A percentile compares a stretch with the other conserved stretches of the same genome.
Conservation (phyloP, 2,888 invertebrate genomes). For the Caenorhabditis macrosperma region DNA sequence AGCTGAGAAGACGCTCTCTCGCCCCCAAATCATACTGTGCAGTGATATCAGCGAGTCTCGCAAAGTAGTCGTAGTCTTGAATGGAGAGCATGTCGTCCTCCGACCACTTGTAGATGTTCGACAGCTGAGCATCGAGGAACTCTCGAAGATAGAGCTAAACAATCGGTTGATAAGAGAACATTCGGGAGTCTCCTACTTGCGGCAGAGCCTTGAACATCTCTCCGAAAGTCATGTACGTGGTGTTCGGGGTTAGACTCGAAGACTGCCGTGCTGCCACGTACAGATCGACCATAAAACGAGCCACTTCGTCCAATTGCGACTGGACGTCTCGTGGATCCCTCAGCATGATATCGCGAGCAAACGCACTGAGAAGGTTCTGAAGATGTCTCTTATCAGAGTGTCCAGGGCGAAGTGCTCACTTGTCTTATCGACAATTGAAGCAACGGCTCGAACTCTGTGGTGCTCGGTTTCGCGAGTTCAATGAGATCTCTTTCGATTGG, state of each 20-base stretch:
- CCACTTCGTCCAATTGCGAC: conserved; percentile 62
- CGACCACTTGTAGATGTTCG: conserved; percentile 61
- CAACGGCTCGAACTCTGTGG: conserved; percentile 62
- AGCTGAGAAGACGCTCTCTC: background rate
- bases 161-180: background rate
- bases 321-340: conserved; percentile 64
- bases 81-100: conserved; percentile 61
- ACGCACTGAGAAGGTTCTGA: conserved; percentile 58
- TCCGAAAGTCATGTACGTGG: conserved; percentile 61
- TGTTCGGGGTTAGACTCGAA: conserved; percentile 42
- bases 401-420: background rate
- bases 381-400: too few species aligned
- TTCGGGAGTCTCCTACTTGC: conserved; percentile 14
- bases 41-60: conserved; percentile 50
- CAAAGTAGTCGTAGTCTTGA: conserved; percentile 65
- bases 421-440: conserved; percentile 63
- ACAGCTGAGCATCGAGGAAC: conserved; percentile 63
- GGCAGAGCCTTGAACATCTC: conserved; percentile 55
- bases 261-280: conserved; percentile 49
- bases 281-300: conserved; percentile 61
- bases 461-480: conserved; percentile 53
- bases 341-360: conserved; percentile 54
- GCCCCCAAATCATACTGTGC: conserved; percentile 30
- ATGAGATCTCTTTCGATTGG: conserved; percentile 52
- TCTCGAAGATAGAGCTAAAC: conserved; percentile 60